Percentiles rank a stretch among this genome's conserved stretches.
These are phyloP conservation scores for Macquaria ambigua DNA, from an alignment of 2,113 vertebrate genomes.

Conservation along the genomic window DNA sequence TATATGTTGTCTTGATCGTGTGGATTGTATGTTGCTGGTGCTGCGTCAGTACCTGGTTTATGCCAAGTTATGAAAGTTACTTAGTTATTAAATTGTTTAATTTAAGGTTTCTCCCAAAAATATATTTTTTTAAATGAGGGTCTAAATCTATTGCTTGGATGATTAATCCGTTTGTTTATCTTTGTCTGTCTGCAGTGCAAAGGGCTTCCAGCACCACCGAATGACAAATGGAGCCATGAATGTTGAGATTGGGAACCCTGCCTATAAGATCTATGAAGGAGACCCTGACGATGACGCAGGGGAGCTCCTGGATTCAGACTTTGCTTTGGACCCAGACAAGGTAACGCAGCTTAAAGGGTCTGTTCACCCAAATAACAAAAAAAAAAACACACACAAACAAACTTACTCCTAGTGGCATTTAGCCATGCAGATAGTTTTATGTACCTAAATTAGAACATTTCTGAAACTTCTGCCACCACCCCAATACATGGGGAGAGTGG, in stretches of 20 bases:
- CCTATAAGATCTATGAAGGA: constrained; percentile 98
- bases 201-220: constrained; percentile 97
- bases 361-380: not conserved
- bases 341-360: constrained; percentile 69
- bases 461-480: not conserved
- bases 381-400: too few species aligned
- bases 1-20: constrained; percentile 60
- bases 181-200: constrained; percentile 86
- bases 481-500: not conserved
- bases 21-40: constrained; percentile 61
- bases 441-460: not conserved
- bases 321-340: constrained; percentile 95
- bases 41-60: constrained; percentile 49
- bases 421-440: not conserved
- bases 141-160: not conserved
- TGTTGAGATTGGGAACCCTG: constrained; percentile 97
- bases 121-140: not conserved
- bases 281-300: constrained; percentile 94
- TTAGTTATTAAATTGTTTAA: constrained; percentile 24
- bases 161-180: constrained; percentile 23
- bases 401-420: not conserved
- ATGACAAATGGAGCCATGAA: constrained; percentile 99
- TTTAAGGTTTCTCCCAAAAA: constrained; percentile 24
- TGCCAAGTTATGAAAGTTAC: constrained; percentile 16
- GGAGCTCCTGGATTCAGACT: constrained; percentile 95